These are phyloP conservation scores for Sinocyclocheilus grahami DNA, from an alignment of 2,113 vertebrate species.

Conservation along the genomic window DNA sequence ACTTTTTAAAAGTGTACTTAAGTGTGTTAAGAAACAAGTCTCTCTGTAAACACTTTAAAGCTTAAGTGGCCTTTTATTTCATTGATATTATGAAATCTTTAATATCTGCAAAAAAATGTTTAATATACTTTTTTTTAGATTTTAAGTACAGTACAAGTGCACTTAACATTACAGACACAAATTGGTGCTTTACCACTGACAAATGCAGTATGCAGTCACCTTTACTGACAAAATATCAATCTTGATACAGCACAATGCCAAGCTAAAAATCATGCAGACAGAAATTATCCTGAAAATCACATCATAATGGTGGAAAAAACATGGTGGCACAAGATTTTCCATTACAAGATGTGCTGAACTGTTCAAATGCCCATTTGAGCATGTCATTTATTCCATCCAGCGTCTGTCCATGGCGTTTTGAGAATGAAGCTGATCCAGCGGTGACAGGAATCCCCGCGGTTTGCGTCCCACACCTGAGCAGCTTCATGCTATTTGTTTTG, in stretches of 20 bases:
- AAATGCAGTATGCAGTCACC: too few relatives aligned
- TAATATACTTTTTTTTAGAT: too few relatives aligned
- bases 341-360: not conserved
- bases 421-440: not conserved
- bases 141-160: too few relatives aligned
- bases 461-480: slow-evolving; percentile 83
- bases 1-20: too few relatives aligned
- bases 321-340: not conserved
- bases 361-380: not conserved
- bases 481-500: slow-evolving; percentile 81
- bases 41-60: too few relatives aligned
- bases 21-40: too few relatives aligned
- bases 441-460: slow-evolving; percentile 67
- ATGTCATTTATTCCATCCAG: not conserved
- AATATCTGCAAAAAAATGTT: too few relatives aligned
- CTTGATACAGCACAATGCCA: not conserved
- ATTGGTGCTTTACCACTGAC: too few relatives aligned
- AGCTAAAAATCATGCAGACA: not conserved
- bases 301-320: not conserved
- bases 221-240: too few relatives aligned
- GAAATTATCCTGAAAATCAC: not conserved
- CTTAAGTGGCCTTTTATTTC: too few relatives aligned
- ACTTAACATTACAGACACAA: too few relatives aligned
- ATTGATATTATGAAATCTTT: too few relatives aligned
- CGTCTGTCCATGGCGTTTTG: not conserved